Evolutionary conservation across 2,797 vertebrate species (phyloP).

Genomic region (Antrozous pallidus): DNA sequence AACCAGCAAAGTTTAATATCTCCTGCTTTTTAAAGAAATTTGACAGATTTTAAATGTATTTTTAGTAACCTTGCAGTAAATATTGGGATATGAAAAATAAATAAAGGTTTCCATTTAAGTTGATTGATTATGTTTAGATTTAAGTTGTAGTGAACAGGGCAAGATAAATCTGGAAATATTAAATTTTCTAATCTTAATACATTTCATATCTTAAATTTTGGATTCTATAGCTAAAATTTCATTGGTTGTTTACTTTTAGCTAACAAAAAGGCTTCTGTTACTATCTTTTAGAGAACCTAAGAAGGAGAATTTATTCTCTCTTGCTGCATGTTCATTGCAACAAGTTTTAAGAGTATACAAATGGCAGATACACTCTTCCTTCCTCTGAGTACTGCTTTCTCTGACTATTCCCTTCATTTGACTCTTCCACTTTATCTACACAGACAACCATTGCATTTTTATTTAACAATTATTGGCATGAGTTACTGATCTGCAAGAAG

Average conservation of each 20-base stretch:
- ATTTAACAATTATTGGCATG: background rate
- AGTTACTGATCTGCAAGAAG: background rate
- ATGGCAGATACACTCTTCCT: background rate
- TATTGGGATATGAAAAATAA: background rate
- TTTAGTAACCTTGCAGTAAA: background rate
- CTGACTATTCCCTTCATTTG: background rate
- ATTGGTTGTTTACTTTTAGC: background rate
- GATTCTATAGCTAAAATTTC: slow-evolving; percentile 14
- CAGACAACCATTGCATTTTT: background rate
- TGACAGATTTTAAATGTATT: slow-evolving; percentile 13
- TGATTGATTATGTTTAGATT: background rate
- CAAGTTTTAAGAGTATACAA: background rate
- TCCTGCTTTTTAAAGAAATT: background rate
- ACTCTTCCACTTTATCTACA: background rate
- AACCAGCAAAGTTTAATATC: background rate
- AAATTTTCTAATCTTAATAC: background rate
- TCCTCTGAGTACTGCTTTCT: background rate
- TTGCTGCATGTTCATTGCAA: background rate
- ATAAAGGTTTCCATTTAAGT: background rate
- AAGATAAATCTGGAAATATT: slow-evolving; percentile 5
- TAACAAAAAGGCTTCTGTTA: background rate
- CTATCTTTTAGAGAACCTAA: background rate
- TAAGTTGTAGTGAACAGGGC: background rate
- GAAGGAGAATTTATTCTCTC: background rate
- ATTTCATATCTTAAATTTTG: background rate